Percentiles rank a stretch among this genome's conserved stretches.
Conservation (phyloP, 2,113 vertebrate genomes). For the Gambusia affinis region DNA sequence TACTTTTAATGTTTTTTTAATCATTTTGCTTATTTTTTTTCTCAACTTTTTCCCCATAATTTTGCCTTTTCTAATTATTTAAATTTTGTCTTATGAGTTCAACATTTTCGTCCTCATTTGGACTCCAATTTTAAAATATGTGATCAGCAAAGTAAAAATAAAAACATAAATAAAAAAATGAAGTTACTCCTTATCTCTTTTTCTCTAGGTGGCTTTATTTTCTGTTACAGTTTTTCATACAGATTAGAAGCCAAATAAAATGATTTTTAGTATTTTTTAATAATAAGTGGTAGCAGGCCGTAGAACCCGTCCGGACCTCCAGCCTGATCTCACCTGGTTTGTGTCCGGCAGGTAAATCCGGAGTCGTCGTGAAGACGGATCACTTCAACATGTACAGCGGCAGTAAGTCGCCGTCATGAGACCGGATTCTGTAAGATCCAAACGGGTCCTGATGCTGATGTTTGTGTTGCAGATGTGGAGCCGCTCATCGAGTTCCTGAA, state of each 20-base stretch:
- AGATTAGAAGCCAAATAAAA: background rate
- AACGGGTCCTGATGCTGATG: background rate
- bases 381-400: slow-evolving; percentile 87
- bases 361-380: slow-evolving; percentile 77
- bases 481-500: slow-evolving; percentile 85
- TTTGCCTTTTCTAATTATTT: background rate
- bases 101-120: background rate
- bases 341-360: slow-evolving; percentile 82
- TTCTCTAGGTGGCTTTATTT: background rate
- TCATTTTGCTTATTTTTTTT: too few relatives aligned
- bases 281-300: too few relatives aligned
- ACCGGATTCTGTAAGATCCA: background rate
- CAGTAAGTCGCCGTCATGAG: slow-evolving; percentile 72
- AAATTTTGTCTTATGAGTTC: too few relatives aligned
- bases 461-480: slow-evolving; percentile 81
- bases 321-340: background rate
- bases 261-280: background rate
- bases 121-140: background rate
- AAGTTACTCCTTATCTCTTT: background rate
- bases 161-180: background rate
- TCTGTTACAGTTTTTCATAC: background rate
- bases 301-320: background rate
- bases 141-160: background rate
- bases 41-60: background rate
- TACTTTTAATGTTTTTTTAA: too few relatives aligned